Percentiles rank a stretch among this genome's conserved stretches.
These are phyloP conservation scores for Uropsilus gracilis DNA, from an alignment of 2,113 vertebrate species.

Conservation along the genomic window DNA sequence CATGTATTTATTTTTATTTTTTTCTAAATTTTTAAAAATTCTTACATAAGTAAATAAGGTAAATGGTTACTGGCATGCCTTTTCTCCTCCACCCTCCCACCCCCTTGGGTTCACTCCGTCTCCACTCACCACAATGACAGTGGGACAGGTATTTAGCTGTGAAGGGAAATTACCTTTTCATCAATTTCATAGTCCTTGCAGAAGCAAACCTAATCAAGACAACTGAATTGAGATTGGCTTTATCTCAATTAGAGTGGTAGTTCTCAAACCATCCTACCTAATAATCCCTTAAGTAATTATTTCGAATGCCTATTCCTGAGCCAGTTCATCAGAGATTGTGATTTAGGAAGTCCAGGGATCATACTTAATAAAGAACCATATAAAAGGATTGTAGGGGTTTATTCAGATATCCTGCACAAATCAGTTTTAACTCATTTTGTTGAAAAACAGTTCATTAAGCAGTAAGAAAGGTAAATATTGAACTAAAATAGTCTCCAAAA, in stretches of 20 bases:
- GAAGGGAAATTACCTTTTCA: neutral
- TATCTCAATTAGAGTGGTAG: neutral
- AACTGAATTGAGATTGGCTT: neutral
- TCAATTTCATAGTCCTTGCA: neutral
- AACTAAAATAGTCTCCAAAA: neutral
- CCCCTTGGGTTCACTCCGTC: too few relatives aligned
- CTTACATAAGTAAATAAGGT: too few relatives aligned
- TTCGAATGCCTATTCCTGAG: neutral
- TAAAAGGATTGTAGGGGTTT: neutral
- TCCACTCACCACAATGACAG: too few relatives aligned
- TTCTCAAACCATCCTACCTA: neutral
- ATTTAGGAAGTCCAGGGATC: neutral
- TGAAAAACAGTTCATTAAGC: slow-evolving; percentile 31
- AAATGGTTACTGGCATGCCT: too few relatives aligned
- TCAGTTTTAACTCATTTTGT: neutral
- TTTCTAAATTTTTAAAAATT: too few relatives aligned
- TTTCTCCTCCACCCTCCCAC: too few relatives aligned
- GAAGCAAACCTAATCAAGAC: neutral
- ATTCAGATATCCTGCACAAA: neutral
- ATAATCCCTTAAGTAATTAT: neutral
- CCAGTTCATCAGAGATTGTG: neutral
- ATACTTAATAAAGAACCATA: neutral
- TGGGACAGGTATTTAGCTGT: neutral
- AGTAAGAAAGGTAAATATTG: neutral
- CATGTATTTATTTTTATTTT: too few relatives aligned